phyloP scores from a whole-genome alignment of 2,113 vertebrate genomes.

The Emydura subglobosa region DNA sequence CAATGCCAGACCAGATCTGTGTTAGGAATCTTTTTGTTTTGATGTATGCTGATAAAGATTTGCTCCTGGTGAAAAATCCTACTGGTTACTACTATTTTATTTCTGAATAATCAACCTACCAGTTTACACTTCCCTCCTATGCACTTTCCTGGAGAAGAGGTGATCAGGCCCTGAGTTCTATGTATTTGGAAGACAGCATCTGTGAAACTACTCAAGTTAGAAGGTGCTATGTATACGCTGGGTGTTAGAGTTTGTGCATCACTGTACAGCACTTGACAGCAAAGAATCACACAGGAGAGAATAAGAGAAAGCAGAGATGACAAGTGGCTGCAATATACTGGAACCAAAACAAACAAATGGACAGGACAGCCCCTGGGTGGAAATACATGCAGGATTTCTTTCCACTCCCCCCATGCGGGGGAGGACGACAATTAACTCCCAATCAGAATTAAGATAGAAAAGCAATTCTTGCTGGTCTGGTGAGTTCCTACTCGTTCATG shows the following conservation, averaged over 20 bases:
- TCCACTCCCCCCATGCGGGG: not conserved
- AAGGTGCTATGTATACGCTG: not conserved
- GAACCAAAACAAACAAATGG: not conserved
- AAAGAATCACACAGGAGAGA: not conserved
- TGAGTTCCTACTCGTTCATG: not conserved
- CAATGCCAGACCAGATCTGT: not conserved
- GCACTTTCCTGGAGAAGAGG: not conserved
- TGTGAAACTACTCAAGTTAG: not conserved
- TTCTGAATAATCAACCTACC: not conserved
- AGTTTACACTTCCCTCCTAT: not conserved
- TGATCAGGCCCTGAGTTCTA: not conserved
- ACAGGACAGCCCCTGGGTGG: not conserved
- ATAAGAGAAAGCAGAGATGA: not conserved
- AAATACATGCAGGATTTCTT: not conserved
- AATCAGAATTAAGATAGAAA: not conserved
- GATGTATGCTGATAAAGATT: not conserved
- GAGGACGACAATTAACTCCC: not conserved
- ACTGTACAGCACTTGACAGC: not conserved
- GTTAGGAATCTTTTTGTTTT: constrained; percentile 6
- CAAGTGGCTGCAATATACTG: not conserved
- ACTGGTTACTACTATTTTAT: not conserved
- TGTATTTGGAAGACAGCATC: not conserved
- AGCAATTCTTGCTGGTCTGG: not conserved
- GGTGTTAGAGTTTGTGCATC: not conserved
- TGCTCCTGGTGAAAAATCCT: not conserved